Conservation (phyloP, 37 sponge, comb jelly and placozoan genomes). For the Cladorhizidae sp. region DNA sequence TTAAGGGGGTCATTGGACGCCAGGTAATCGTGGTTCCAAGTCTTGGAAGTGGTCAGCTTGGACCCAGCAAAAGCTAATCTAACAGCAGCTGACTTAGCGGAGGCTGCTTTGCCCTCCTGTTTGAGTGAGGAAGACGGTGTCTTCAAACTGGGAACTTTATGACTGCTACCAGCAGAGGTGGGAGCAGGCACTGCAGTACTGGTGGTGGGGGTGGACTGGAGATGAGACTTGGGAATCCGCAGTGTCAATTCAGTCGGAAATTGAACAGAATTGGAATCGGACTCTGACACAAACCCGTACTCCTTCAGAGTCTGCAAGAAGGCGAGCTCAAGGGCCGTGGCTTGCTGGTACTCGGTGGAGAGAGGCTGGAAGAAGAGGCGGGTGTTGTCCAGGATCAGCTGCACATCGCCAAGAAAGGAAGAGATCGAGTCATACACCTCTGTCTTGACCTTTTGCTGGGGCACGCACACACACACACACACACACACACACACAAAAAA, state of each 20-base stretch:
- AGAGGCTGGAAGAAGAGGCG: constrained; percentile 25
- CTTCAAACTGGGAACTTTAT: background rate
- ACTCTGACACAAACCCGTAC: background rate
- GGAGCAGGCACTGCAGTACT: background rate
- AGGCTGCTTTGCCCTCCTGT: background rate
- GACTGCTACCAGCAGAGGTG: background rate
- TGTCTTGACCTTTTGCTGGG: constrained; percentile 61
- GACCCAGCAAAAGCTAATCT: background rate
- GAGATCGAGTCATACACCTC: constrained; percentile 36
- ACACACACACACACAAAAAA: too few species aligned
- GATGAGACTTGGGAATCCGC: constrained; percentile 37
- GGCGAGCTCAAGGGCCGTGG: background rate
- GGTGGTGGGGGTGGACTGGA: background rate
- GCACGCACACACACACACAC: background rate
- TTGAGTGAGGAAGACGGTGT: background rate
- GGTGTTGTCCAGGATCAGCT: constrained; percentile 60
- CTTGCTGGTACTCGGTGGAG: constrained; percentile 10
- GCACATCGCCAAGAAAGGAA: constrained; percentile 49
- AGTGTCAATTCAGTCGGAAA: constrained; percentile 36
- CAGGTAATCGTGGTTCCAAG: constrained; percentile 51
- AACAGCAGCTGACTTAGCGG: background rate
- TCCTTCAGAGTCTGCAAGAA: constrained; percentile 5
- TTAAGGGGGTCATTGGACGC: constrained; percentile 49
- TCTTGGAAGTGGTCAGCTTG: constrained; percentile 46
- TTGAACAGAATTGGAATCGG: background rate